Evolutionary conservation across 2,113 vertebrate species (phyloP).

Genomic region (Cariama cristata): DNA sequence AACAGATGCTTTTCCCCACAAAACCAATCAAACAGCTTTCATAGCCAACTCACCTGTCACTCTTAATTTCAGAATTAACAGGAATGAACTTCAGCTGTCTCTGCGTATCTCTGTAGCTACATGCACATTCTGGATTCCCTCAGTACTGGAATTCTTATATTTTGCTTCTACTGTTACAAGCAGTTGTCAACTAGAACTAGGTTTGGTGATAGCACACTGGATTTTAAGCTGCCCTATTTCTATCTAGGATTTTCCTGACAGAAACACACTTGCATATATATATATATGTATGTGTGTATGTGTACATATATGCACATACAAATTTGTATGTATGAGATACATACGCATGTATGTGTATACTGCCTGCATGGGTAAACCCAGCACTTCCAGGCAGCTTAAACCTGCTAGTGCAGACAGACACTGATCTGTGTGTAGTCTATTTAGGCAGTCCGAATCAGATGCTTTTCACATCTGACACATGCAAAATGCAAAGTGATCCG

Average conservation of each 20-base stretch:
- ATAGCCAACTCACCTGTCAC: background rate
- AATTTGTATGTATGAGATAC: background rate
- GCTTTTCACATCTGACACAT: background rate
- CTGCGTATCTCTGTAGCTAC: background rate
- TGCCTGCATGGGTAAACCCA: background rate
- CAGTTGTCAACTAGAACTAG: background rate
- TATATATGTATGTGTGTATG: no score
- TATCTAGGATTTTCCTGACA: background rate
- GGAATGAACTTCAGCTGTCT: background rate
- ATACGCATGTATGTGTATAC: background rate
- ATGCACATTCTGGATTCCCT: background rate
- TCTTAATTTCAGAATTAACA: background rate
- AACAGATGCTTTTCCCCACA: background rate
- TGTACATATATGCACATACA: background rate
- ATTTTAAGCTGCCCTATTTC: background rate
- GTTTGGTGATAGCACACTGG: background rate
- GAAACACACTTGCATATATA: background rate
- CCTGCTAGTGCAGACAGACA: background rate
- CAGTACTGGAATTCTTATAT: no score
- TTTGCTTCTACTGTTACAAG: background rate
- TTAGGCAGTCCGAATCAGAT: background rate
- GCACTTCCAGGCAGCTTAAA: background rate
- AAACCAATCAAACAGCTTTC: background rate
- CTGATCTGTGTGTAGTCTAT: background rate
- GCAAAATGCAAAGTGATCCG: no score